Percentiles rank a stretch among this genome's conserved stretches.
Conservation (phyloP, 1,140 invertebrate genomes). For the Protaetia brevitarsis region DNA sequence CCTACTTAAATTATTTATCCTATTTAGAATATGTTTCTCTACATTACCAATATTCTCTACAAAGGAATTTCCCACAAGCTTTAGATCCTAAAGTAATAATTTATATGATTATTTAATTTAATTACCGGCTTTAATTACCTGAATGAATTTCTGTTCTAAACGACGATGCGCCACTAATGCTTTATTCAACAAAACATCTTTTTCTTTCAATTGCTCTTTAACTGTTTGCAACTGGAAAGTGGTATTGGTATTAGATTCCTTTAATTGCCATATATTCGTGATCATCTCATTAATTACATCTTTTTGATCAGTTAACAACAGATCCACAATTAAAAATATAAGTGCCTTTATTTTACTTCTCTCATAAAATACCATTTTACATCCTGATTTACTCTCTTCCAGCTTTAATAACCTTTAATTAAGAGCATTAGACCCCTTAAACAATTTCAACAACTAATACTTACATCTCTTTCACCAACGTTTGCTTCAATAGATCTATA, state of each 20-base stretch:
- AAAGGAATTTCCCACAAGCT: not conserved
- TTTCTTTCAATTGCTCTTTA: not conserved
- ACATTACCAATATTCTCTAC: not conserved
- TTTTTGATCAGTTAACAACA: conserved; percentile 29
- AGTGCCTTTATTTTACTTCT: conserved; percentile 28
- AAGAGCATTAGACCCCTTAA: conserved; percentile 18
- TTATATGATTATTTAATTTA: not conserved
- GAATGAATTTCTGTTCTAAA: not conserved
- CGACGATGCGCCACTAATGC: not conserved
- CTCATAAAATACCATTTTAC: conserved; percentile 28
- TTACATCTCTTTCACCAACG: conserved; percentile 19
- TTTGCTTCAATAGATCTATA: conserved; percentile 28
- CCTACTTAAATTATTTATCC: not conserved
- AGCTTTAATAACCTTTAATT: conserved; percentile 20
- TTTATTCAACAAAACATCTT: not conserved
- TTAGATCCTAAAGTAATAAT: not conserved
- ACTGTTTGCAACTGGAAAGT: not conserved
- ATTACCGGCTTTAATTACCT: no score
- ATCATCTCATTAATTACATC: conserved; percentile 30
- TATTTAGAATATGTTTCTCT: not conserved
- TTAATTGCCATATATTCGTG: conserved; percentile 20
- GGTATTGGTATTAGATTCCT: not conserved
- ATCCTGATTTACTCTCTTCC: conserved; percentile 16
- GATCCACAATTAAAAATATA: conserved; percentile 28
- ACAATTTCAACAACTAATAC: not conserved